A percentile compares a stretch with the other conserved stretches of the same genome.
Evolutionary conservation across 2,797 vertebrate genomes (phyloP).

Genomic region (Acestrorhynchus altus): DNA sequence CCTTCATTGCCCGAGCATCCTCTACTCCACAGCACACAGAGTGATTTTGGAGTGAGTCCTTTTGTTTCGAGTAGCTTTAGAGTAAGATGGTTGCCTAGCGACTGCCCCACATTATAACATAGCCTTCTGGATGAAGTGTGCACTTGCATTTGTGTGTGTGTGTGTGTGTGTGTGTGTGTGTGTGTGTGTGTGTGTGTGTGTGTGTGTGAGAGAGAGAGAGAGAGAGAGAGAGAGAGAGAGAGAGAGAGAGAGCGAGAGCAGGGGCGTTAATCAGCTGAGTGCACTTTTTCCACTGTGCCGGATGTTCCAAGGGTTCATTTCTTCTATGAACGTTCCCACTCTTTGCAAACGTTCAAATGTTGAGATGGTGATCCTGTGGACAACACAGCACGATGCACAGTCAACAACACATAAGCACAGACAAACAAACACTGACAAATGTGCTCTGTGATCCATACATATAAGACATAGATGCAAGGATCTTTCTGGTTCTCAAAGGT

Average conservation of each 20-base stretch:
- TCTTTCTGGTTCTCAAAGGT: too few relatives aligned
- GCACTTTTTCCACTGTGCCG: conserved; percentile 73
- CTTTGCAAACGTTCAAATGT: conserved; percentile 51
- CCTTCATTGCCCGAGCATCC: conserved; percentile 52
- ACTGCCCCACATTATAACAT: conserved; percentile 74
- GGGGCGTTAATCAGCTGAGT: conserved; percentile 72
- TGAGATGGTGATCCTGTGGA: conserved; percentile 26
- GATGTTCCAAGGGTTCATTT: conserved; percentile 69
- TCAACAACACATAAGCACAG: conserved; percentile 4
- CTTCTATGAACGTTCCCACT: conserved; percentile 71
- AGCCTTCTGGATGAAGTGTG: conserved; percentile 70
- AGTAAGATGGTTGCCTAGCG: conserved; percentile 81
- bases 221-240: conserved; percentile 48
- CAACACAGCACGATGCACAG: background rate
- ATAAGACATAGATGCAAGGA: background rate
- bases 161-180: conserved; percentile 44
- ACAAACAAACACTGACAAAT: background rate
- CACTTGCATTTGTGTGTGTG: conserved; percentile 52
- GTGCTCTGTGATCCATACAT: background rate
- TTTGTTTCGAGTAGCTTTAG: conserved; percentile 78
- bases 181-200: conserved; percentile 50
- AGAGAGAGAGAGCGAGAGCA: conserved; percentile 29
- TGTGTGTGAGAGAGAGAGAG: too few relatives aligned
- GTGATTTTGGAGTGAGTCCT: conserved; percentile 72
- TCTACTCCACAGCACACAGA: conserved; percentile 60